Evolutionary conservation across 2,888 invertebrate genomes (phyloP), one percentile per base, ranked within the genome.

Genomic region (Agriotes lineatus): DNA sequence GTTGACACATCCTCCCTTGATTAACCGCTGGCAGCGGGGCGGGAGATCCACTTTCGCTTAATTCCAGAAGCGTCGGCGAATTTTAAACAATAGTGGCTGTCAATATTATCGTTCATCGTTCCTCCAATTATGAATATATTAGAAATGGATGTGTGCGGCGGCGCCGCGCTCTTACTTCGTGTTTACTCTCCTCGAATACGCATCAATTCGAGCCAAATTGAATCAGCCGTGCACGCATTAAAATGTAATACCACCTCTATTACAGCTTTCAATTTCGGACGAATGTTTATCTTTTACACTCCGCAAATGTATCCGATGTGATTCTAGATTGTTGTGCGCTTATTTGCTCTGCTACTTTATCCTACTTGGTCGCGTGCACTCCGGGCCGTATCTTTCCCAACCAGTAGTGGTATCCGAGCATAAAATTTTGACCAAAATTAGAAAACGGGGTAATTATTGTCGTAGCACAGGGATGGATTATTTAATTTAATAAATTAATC

Each of bases 231-330:
- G 77, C 76, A 77, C 77, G 79, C 79, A 80, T 82, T 82, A 82
- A 83, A 83, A 82, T 83, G 83, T 82, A 79, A 81, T 78, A 80
- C 77, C 81, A 82, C 82, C 82, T 82, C 82, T 80, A 80, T 81
- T 80, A 79, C 78, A 79, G 82, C 82, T 82, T 82, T 82, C 82
- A 82, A 83, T 83, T 83, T 81, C 80, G 76, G 70, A 72, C 54
- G 79, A 79, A 80, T 83, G 83, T 83, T 83, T 83, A 83, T 83
- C 82, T 83, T 83, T 80, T 80, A 75, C 75, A 75, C 73, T 72
- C 76, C 74, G 73, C 72, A 74, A 77, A 77, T 78, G 75, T 77
- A 77, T 76, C 72, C 76, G 75, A 73, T 72, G 72, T 75, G 72
- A 72, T 73, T 75, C 66, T 70, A 64, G 75, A 79, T 77, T 78